Percentiles rank a stretch among this genome's conserved stretches.
Evolutionary conservation across 2,113 vertebrate genomes (phyloP).

Genomic region (Phrynosoma platyrhinos): DNA sequence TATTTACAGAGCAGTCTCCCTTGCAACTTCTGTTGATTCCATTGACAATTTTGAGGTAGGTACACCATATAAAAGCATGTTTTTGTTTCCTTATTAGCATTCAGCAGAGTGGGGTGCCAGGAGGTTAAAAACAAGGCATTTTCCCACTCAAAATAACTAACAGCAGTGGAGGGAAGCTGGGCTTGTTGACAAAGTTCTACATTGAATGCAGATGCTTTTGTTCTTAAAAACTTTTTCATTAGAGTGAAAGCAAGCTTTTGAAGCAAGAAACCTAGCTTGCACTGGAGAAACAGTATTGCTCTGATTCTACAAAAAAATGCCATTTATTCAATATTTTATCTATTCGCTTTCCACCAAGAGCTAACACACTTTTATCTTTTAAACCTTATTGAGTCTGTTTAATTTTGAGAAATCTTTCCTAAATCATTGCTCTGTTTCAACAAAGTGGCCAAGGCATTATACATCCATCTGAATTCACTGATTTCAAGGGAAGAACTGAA

Average conservation of each 20-base stretch:
- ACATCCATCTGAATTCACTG: background rate
- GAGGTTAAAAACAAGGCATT: slow-evolving; percentile 42
- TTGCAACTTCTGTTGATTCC: slow-evolving; percentile 10
- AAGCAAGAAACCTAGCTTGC: slow-evolving; percentile 36
- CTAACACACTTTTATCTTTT: background rate
- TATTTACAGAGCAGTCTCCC: slow-evolving; percentile 6
- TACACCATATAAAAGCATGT: slow-evolving; percentile 35
- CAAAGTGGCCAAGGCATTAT: background rate
- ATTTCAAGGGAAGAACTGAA: background rate
- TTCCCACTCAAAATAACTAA: slow-evolving; percentile 39
- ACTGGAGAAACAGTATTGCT: slow-evolving; percentile 18
- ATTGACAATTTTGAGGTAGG: slow-evolving; percentile 36
- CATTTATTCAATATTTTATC: background rate
- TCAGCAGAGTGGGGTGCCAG: slow-evolving; percentile 17
- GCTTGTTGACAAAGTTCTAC: slow-evolving; percentile 5
- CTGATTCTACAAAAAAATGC: slow-evolving; percentile 34
- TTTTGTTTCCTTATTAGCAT: slow-evolving; percentile 25
- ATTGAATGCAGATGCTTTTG: slow-evolving; percentile 21
- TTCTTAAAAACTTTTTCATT: slow-evolving; percentile 43
- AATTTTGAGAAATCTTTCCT: slow-evolving; percentile 3
- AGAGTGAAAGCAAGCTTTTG: slow-evolving; percentile 32
- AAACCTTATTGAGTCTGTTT: background rate
- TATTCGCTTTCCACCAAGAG: slow-evolving; percentile 1
- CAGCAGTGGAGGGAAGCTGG: slow-evolving; percentile 25
- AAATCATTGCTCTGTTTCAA: background rate